phyloP scores from a whole-genome alignment of 2,888 invertebrate genomes.

The Euzetes globulus region DNA sequence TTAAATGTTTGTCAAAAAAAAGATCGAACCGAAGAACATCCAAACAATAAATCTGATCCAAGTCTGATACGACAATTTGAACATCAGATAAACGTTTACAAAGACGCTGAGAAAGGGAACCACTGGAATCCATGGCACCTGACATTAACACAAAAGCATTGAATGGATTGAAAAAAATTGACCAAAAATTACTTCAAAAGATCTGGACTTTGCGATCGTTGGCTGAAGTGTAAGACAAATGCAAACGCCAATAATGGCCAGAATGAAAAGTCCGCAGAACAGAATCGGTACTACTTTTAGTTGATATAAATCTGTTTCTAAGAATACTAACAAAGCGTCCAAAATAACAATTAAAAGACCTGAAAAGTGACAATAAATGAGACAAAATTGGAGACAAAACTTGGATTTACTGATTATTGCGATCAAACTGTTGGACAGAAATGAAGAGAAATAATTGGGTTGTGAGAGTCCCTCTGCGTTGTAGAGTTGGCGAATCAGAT shows the following conservation, averaged over 20 bases:
- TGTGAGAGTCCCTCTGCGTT: slow-evolving; percentile 37
- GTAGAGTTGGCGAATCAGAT: slow-evolving; percentile 37
- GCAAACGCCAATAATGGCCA: slow-evolving; percentile 25
- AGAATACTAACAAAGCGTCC: slow-evolving; percentile 43
- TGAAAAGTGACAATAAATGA: slow-evolving; percentile 35
- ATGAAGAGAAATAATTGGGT: slow-evolving; percentile 39
- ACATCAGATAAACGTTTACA: slow-evolving; percentile 75
- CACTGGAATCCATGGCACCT: slow-evolving; percentile 76
- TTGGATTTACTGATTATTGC: slow-evolving; percentile 36
- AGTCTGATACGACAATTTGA: slow-evolving; percentile 64
- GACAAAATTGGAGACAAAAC: background rate
- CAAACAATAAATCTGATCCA: slow-evolving; percentile 77
- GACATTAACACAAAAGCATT: slow-evolving; percentile 43
- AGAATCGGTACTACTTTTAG: slow-evolving; percentile 28
- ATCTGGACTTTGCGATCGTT: background rate
- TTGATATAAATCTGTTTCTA: slow-evolving; percentile 42
- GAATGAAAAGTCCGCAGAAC: background rate
- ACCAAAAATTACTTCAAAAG: slow-evolving; percentile 21
- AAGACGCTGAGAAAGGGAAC: slow-evolving; percentile 72
- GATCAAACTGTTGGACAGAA: slow-evolving; percentile 39
- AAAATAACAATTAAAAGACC: slow-evolving; percentile 42
- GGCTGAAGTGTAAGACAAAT: slow-evolving; percentile 32
- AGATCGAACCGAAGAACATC: slow-evolving; percentile 60
- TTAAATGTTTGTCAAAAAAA: background rate
- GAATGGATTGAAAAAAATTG: background rate